Evolutionary conservation across 2,888 invertebrate species (phyloP).

Genomic region (Sympetrum striolatum): DNA sequence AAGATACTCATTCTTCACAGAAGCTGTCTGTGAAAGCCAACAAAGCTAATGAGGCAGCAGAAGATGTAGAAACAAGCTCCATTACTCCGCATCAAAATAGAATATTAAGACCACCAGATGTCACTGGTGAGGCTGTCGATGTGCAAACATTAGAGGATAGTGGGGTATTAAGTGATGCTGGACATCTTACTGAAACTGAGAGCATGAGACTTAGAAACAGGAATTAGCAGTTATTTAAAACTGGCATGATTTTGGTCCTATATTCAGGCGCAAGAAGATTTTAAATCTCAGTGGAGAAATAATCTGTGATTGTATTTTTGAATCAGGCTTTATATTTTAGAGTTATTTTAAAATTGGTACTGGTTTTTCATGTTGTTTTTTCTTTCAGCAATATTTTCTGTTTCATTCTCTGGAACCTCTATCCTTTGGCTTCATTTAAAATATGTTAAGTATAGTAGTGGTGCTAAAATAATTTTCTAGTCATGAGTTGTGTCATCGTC

Average conservation of each 20-base stretch:
- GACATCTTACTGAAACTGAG: background rate
- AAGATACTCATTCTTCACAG: background rate
- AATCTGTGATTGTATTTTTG: slow-evolving; percentile 33
- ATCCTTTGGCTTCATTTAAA: background rate
- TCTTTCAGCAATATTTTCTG: background rate
- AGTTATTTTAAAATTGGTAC: slow-evolving; percentile 14
- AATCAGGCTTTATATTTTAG: background rate
- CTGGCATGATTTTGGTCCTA: background rate
- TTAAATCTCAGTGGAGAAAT: background rate
- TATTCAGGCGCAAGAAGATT: background rate
- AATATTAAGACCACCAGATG: slow-evolving; percentile 13
- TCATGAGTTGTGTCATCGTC: background rate
- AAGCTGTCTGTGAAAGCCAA: background rate
- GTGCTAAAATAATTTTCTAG: slow-evolving; percentile 28
- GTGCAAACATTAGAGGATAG: background rate
- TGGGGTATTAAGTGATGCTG: background rate
- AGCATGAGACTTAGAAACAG: background rate
- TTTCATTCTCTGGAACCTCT: background rate
- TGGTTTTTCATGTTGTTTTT: background rate
- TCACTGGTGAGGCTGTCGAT: background rate
- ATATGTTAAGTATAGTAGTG: slow-evolving; percentile 1
- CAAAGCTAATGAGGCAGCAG: background rate
- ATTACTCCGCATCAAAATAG: background rate
- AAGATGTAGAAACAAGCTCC: background rate
- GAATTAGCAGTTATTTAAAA: background rate